Conservation (phyloP, 2,113 vertebrate genomes). For the Heptranchias perlo region DNA sequence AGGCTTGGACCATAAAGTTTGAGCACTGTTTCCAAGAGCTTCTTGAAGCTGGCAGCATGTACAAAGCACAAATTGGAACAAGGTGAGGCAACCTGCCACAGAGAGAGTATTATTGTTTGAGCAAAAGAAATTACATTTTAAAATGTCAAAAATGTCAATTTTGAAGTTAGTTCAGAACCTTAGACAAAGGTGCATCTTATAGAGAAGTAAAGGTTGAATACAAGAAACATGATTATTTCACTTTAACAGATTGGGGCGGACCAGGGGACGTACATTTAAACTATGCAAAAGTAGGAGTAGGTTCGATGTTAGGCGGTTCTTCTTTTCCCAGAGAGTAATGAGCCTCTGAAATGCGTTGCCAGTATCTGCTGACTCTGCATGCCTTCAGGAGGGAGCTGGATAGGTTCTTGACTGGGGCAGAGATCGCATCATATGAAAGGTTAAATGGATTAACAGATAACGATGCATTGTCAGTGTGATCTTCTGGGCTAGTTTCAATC, state of each 20-base stretch:
- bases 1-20: neutral
- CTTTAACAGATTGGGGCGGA: too few species aligned
- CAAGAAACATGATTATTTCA: too few species aligned
- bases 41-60: neutral
- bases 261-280: too few species aligned
- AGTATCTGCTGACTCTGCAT: neutral
- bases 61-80: neutral
- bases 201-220: too few species aligned
- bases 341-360: too few species aligned
- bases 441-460: neutral
- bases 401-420: neutral
- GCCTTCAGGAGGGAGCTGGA: neutral
- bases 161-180: too few species aligned
- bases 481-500: neutral
- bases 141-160: neutral
- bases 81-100: neutral
- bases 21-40: too few species aligned
- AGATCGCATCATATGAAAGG: neutral
- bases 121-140: neutral
- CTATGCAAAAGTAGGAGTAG: too few species aligned
- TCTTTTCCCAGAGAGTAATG: too few species aligned
- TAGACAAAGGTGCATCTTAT: too few species aligned
- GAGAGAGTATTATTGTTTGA: neutral
- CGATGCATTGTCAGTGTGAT: neutral
- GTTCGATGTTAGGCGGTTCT: too few species aligned